Conservation (phyloP, 2,797 vertebrate genomes). For the Xenops minutus region DNA sequence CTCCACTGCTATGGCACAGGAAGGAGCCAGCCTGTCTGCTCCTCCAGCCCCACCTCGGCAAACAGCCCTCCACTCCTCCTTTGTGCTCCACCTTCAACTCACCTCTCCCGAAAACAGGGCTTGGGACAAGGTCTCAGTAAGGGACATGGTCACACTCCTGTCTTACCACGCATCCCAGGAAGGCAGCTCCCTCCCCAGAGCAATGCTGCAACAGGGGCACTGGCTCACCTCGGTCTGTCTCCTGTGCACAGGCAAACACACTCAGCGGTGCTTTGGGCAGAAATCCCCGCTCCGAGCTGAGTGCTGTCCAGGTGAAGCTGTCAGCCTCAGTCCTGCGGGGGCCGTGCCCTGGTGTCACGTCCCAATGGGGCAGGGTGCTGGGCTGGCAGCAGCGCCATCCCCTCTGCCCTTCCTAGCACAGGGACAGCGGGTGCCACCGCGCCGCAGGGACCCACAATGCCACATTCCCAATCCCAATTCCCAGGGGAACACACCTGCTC, state of each 20-base stretch:
- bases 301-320: not conserved
- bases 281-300: not conserved
- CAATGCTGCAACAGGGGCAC: not conserved
- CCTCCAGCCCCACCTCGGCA: not conserved
- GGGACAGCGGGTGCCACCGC: not conserved
- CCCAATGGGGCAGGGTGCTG: fast-evolving
- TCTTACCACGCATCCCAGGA: not conserved
- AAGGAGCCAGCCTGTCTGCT: not conserved
- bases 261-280: fast-evolving
- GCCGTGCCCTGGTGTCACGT: fast-evolving
- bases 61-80: not conserved
- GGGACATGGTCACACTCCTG: fast-evolving
- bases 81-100: not conserved
- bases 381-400: not conserved
- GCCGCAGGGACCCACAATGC: not conserved
- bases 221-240: not conserved
- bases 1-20: fast-evolving
- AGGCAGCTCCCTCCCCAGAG: too few species aligned
- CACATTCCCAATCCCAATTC: too few species aligned
- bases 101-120: not conserved
- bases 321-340: fast-evolving
- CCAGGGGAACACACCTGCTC: not conserved
- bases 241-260: fast-evolving
- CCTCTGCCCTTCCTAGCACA: not conserved
- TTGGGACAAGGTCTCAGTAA: not conserved